These are phyloP conservation scores for Rhineura floridana DNA, from an alignment of 2,113 vertebrate genomes.

Conservation along the genomic window DNA sequence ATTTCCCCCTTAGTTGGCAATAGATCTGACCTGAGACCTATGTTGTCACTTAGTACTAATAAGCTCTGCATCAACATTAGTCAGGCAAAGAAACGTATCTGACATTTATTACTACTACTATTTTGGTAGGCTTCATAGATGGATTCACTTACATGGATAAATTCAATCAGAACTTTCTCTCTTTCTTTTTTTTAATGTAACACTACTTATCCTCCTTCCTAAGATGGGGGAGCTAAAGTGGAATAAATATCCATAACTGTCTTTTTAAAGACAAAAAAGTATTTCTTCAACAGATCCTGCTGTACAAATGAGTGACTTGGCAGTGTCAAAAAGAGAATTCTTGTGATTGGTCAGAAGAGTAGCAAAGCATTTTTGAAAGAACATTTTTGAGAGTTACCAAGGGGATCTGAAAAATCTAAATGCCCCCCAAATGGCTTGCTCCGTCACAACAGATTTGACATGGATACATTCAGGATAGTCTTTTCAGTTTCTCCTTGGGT, in stretches of 20 bases:
- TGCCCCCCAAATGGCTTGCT: constrained; percentile 6
- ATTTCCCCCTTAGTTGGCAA: background rate
- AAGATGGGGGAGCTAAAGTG: background rate
- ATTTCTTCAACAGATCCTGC: background rate
- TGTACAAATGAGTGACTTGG: background rate
- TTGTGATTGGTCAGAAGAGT: background rate
- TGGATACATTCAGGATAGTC: constrained; percentile 12
- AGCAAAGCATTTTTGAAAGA: background rate
- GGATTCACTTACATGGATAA: background rate
- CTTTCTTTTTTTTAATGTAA: background rate
- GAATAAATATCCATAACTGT: background rate
- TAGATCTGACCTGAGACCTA: background rate
- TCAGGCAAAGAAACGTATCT: background rate
- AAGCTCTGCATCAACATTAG: background rate
- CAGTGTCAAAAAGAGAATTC: background rate
- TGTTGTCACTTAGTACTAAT: background rate
- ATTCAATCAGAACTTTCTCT: background rate
- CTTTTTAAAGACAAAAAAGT: background rate
- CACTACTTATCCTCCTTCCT: background rate
- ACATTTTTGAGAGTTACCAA: constrained; percentile 25
- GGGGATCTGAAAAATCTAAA: background rate
- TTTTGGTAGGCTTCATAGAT: background rate
- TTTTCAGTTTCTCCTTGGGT: constrained; percentile 22
- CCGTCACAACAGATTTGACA: constrained; percentile 36
- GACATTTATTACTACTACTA: background rate